A percentile compares a stretch with the other conserved stretches of the same genome.
phyloP scores from a whole-genome alignment of 2,113 vertebrate genomes.

The Alaudala cheleensis region DNA sequence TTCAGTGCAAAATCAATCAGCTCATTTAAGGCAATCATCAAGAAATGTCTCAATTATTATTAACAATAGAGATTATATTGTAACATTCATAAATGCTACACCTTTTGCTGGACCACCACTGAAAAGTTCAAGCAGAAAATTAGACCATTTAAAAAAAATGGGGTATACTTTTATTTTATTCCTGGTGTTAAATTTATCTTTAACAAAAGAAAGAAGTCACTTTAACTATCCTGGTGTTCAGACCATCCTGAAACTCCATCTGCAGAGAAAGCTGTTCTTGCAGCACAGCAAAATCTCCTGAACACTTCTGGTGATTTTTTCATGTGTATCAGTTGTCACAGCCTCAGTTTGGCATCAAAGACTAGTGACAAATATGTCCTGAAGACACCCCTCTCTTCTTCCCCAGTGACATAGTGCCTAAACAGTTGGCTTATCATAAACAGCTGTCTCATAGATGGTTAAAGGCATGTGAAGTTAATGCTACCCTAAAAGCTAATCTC shows the following conservation, averaged over 20 bases:
- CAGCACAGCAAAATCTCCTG: neutral
- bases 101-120: neutral
- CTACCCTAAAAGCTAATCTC: neutral
- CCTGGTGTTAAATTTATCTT: neutral
- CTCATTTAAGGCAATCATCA: neutral
- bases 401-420: neutral
- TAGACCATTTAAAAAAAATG: neutral
- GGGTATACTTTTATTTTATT: neutral
- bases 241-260: neutral
- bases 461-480: neutral
- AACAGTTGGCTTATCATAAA: neutral
- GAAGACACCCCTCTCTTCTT: neutral
- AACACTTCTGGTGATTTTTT: neutral
- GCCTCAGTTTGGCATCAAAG: neutral
- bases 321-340: neutral
- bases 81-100: conserved; percentile 17
- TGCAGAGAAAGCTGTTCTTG: neutral
- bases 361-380: neutral
- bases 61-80: conserved; percentile 14
- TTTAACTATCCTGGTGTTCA: neutral
- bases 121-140: neutral
- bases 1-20: conserved; percentile 20
- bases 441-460: neutral
- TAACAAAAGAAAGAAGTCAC: neutral
- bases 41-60: conserved; percentile 17